Percentiles rank a stretch among this genome's conserved stretches.
Conservation (phyloP, 2,888 invertebrate species). For the Didymodactylos carnosus region DNA sequence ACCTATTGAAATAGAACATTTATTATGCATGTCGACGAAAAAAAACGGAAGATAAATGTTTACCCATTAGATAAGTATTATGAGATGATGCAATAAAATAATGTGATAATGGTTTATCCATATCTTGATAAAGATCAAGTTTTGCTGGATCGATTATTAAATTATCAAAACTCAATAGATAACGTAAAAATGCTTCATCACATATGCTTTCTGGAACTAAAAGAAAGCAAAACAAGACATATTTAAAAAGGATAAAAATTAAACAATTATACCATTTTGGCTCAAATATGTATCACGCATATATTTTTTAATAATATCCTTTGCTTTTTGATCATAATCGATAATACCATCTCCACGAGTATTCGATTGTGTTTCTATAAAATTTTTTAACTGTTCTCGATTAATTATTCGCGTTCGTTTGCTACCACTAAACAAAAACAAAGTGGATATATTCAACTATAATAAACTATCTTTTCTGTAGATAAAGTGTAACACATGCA, state of each 20-base stretch:
- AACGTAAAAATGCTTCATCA: constrained; percentile 29
- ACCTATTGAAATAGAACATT: constrained; percentile 36
- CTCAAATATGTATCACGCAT: background rate
- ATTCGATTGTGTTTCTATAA: background rate
- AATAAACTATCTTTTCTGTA: too few relatives aligned
- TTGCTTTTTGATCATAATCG: background rate
- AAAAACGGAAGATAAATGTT: background rate
- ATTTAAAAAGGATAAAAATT: too few relatives aligned
- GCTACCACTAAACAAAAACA: too few relatives aligned
- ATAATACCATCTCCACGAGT: background rate
- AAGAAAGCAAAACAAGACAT: background rate
- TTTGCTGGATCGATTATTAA: constrained; percentile 93
- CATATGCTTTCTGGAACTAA: background rate
- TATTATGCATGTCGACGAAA: background rate
- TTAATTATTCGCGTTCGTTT: background rate
- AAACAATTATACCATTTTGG: background rate
- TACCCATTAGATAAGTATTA: constrained; percentile 42
- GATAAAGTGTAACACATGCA: too few relatives aligned
- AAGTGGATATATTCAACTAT: too few relatives aligned
- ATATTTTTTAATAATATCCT: background rate
- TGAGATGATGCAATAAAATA: constrained; percentile 82
- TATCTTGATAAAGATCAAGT: constrained; percentile 68
- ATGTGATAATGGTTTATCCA: constrained; percentile 91
- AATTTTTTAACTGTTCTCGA: background rate
- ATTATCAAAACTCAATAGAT: constrained; percentile 98